Percentiles rank a stretch among this genome's conserved stretches.
These are phyloP conservation scores for Pristionchus japonicus DNA, from an alignment of 2,888 invertebrate genomes.

Conservation along the genomic window DNA sequence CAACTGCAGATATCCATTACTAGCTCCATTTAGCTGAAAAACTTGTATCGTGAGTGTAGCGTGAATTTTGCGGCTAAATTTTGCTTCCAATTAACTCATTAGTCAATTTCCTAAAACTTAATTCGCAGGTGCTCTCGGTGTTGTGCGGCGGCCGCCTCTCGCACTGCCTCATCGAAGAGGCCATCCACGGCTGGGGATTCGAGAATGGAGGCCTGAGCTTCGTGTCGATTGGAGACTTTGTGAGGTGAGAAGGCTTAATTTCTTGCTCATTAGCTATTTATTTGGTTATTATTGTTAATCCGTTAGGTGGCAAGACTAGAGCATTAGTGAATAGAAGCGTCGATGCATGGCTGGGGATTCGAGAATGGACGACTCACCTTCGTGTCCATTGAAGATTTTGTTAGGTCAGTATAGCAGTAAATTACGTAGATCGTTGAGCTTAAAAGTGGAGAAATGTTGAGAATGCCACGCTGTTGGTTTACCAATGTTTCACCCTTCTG, in stretches of 20 bases:
- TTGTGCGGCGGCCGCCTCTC: conserved; percentile 57
- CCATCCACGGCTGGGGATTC: conserved; percentile 70
- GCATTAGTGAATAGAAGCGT: conserved; percentile 61
- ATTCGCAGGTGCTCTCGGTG: conserved; percentile 53
- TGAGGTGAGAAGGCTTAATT: conserved; percentile 48
- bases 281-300: no score
- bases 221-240: conserved; percentile 70
- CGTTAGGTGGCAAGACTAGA: no score
- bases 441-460: not conserved
- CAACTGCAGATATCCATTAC: no score
- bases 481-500: not conserved
- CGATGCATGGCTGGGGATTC: conserved; percentile 71
- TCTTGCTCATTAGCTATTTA: no score
- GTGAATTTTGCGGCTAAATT: not conserved
- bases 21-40: no score
- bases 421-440: no score
- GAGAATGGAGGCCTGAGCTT: conserved; percentile 67
- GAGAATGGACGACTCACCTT: conserved; percentile 67
- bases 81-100: not conserved
- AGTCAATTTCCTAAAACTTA: not conserved
- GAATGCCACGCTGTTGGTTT: not conserved
- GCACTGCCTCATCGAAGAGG: conserved; percentile 76
- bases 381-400: conserved; percentile 69
- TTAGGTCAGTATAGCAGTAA: no score
- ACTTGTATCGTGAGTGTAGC: not conserved